Evolutionary conservation across 2,113 vertebrate genomes (phyloP), one percentile per base, ranked within the genome.

Genomic region (Tragelaphus strepsiceros): DNA sequence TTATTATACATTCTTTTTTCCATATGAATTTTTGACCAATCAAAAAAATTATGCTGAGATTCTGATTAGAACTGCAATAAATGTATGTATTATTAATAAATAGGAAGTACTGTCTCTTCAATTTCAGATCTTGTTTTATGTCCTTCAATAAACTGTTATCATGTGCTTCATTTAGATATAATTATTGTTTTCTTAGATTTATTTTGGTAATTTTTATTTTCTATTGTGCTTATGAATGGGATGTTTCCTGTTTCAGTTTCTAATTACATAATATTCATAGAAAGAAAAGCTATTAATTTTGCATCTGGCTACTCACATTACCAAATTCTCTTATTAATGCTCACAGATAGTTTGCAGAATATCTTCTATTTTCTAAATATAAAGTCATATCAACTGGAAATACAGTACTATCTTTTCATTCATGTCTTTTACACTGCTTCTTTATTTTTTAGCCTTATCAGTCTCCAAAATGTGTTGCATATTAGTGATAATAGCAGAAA

Each of bases 271-370:
- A 94, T 88, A 89, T 62, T 90, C 93, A 30, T 64, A 94, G 82
- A 61, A 90, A 97, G 46, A 92, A 92, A 96, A 94, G 10, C 32
- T 90, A 89, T 91, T 96, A 93, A 93, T 91, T 97, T 97, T 91
- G 5, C 84, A 77, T 90, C 84, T 58, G 14, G 28, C 4, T 54
- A 90, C 21, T 11, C 86, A 84, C 5, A 21, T 64, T 95, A 92
- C 58, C 39, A 91, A 91, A 92, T 90, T 92, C 28, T 95, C 35
- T 96, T 93, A 61, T 85, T 96, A 96, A 62, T 53, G 86, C 3
- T 46, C 86, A 88, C 10, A 93, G 80, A 87, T 88, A 82, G 95
- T 94, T 91, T 94, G 19, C 53, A 91, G 56, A 80, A 46, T 94
- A 82, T 96, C 46, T 95, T 95, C 19, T 81, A 86, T 96, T 92